These are phyloP conservation scores for Arctia plantaginis DNA, from an alignment of 2,888 invertebrate genomes.

Conservation along the genomic window DNA sequence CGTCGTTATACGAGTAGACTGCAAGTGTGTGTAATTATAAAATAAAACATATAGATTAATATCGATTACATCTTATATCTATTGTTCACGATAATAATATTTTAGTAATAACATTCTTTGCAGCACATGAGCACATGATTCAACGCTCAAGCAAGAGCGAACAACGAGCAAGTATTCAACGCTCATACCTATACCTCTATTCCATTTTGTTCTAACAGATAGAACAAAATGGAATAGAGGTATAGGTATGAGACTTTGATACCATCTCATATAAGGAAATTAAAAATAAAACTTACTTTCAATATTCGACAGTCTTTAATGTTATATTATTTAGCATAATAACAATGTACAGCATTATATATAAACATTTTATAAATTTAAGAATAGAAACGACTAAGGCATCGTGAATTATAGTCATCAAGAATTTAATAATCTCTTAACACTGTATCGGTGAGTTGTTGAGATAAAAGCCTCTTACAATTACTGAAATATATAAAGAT, in stretches of 20 bases:
- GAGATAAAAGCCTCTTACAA: constrained; percentile 61
- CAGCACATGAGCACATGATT: too few species aligned
- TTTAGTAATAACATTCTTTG: too few species aligned
- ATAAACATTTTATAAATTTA: constrained; percentile 62
- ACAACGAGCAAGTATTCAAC: too few species aligned
- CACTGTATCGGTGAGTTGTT: constrained; percentile 67
- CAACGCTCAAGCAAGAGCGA: too few species aligned
- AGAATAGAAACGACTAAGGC: constrained; percentile 59
- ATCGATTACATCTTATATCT: too few species aligned
- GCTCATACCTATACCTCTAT: too few species aligned
- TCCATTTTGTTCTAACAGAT: too few species aligned
- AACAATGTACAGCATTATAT: constrained; percentile 71
- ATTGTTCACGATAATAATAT: too few species aligned
- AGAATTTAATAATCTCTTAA: constrained; percentile 54
- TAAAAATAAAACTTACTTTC: constrained; percentile 39
- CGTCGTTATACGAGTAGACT: too few species aligned
- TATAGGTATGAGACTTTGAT: constrained; percentile 17
- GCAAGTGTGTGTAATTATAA: too few species aligned
- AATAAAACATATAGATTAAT: too few species aligned
- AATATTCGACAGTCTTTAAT: constrained; percentile 79
- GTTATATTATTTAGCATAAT: constrained; percentile 70
- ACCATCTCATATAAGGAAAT: neutral
- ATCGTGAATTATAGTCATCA: constrained; percentile 50
- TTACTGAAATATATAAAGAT: constrained; percentile 33
- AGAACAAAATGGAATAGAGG: too few species aligned